Base-by-base conservation (phyloP, 1,140 invertebrate species). In the Drosophila pandora region DNA sequence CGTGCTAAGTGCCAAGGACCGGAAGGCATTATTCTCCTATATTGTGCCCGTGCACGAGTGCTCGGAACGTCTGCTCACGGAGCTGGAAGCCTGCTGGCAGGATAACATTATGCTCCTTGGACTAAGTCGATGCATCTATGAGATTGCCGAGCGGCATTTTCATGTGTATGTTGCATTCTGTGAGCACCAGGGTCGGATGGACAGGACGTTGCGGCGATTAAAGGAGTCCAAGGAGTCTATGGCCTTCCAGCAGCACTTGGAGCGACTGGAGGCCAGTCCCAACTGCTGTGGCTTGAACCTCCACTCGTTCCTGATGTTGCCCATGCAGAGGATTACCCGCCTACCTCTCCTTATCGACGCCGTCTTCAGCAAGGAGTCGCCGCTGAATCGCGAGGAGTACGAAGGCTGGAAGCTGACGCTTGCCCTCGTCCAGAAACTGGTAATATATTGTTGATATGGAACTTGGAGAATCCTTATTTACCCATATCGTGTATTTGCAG, bases 321-420 rank as follows among this genome's bases (percentile, higher is more conserved):
- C 98, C n/a, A 98, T 99, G 97, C 98, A 99, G 92, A 93, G 98
- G 62, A 96, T 99, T 50, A 99, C 98, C 0, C 94, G 98, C 47
- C 93, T 98, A 89, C 98, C 98, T n/a, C 93, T 99, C 48, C 94
- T 99, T 39, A 93, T 98, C 32, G 97, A 98, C 91, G 97, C 98
- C 1, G 96, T 99, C 71, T 94, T 98, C 62, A 95, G 96, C 77
- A 94, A 97, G 85, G 92, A 98, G 39, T 92, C 94, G 21, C 87
- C 93, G 3, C 93, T 94, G 63, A 94, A 95, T 91, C 60, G 74
- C 5, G 90, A 92, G 21, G 95, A 97, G 90, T 96, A 96, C 92
- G 93, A 95, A 34, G 93, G 93, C 49, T 97, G 97, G 92, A 95
- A 96, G 90, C 93, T 94, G 65, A 95, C 97, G 23, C 93, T 98